phyloP scores from a whole-genome alignment of 2,888 invertebrate species.

The Dichetophora obliterata region DNA sequence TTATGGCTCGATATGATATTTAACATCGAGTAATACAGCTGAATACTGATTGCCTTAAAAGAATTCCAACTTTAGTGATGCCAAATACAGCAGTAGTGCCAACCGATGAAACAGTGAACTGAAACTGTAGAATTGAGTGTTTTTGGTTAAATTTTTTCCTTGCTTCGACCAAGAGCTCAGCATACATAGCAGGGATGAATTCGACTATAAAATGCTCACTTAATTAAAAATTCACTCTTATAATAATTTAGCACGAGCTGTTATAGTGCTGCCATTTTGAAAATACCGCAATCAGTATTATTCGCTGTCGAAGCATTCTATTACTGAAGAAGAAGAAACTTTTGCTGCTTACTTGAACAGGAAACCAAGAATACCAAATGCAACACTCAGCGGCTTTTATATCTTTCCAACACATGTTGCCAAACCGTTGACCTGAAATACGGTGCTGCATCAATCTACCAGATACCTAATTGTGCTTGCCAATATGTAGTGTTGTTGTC shows the following conservation, averaged over 20 bases:
- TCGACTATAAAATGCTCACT: neutral
- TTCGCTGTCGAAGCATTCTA: neutral
- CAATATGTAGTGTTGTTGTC: neutral
- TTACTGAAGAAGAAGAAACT: constrained; percentile 11
- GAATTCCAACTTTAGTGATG: neutral
- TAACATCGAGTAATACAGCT: too few species aligned
- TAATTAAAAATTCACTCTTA: neutral
- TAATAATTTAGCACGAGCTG: neutral
- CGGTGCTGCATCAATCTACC: neutral
- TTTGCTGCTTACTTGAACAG: constrained; percentile 28
- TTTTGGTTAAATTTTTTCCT: constrained; percentile 28
- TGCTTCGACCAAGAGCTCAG: constrained; percentile 11
- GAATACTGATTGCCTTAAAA: too few species aligned
- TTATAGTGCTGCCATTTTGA: neutral
- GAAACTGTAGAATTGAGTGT: constrained; percentile 15
- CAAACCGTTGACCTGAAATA: neutral
- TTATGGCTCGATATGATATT: too few species aligned
- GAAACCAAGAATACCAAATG: neutral
- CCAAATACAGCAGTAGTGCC: constrained; percentile 3
- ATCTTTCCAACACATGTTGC: constrained; percentile 5
- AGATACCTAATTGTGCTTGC: neutral
- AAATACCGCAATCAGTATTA: neutral
- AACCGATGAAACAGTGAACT: neutral
- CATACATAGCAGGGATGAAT: neutral
- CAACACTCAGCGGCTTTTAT: neutral